Base-by-base conservation (phyloP, 2,888 invertebrate genomes). In the Oxycera nigricornis region DNA sequence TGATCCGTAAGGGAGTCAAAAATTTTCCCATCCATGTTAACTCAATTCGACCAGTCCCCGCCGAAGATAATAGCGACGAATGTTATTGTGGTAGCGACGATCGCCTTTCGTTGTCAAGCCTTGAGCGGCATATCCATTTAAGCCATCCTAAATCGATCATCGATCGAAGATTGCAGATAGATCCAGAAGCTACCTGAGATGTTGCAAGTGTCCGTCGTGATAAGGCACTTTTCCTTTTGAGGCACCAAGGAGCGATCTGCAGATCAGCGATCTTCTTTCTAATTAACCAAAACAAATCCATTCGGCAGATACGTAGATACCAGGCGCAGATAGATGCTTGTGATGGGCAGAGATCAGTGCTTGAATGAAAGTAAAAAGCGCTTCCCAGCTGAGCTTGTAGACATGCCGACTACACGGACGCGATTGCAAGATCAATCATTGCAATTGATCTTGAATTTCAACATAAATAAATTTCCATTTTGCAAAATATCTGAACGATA, bases 391-490 rank as follows among this genome's bases (percentile, higher is more conserved):
- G 28, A 26, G 30, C 26, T 59, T n/a, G 59, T 2, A 22, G 28
- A 28, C 28, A 9, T 59, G n/a, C 24, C 30, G 59, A 6, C 22
- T 59, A n/a, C 14, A 59, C 59, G 28, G 59, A 28, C n/a, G 11
- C 59, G 28, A 59, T 59, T 30, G 26, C 28, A n/a, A 59, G 59
- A 59, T 59, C 59, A 59, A 59, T 59, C 59, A 59, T 59, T 59
- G 30, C 59, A 22, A 28, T 59, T 59, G 59, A 59, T 59, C 59
- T 59, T 59, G 59, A 59, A 59, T 59, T 30, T 30, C 59, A 30
- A 59, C 59, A 59, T 59, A 30, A 59, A 59, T 59, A 30, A 59
- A 59, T 59, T 59, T 59, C 59, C 59, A 59, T 59, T 59, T 30
- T 30, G 17, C 59, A 59, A 59, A 59, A 30, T 59, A 59, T 30